phyloP scores from a whole-genome alignment of 2,113 vertebrate species.

The Coracopsis vasa region DNA sequence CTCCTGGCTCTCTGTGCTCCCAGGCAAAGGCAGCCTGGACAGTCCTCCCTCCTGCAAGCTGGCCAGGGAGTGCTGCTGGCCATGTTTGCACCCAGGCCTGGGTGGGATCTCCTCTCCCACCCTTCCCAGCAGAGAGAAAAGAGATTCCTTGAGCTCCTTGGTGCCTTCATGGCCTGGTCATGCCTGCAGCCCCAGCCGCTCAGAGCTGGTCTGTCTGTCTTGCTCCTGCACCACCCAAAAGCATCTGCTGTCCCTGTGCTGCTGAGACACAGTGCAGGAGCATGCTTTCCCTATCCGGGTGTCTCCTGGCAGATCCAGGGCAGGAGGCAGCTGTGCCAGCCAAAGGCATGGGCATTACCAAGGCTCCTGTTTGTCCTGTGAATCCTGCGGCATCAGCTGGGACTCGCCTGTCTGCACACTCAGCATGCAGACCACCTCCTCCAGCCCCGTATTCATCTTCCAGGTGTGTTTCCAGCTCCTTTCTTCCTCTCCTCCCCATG shows the following conservation, averaged over 20 bases:
- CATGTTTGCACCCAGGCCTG: accelerated
- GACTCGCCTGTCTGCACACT: background rate
- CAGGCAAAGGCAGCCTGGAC: background rate
- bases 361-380: background rate
- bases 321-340: background rate
- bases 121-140: background rate
- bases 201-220: background rate
- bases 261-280: background rate
- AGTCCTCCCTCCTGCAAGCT: background rate
- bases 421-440: background rate
- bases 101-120: background rate
- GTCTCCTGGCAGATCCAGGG: background rate
- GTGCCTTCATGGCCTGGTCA: accelerated
- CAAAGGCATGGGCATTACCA: accelerated
- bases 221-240: background rate
- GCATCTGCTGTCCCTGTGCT: background rate
- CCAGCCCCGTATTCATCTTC: background rate
- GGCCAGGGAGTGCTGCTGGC: background rate
- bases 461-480: background rate
- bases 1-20: background rate
- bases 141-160: background rate
- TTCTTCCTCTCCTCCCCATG: background rate
- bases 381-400: background rate
- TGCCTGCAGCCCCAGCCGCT: background rate
- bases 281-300: accelerated